Evolutionary conservation across 2,797 vertebrate species (phyloP).

Genomic region (Passerculus sandwichensis): DNA sequence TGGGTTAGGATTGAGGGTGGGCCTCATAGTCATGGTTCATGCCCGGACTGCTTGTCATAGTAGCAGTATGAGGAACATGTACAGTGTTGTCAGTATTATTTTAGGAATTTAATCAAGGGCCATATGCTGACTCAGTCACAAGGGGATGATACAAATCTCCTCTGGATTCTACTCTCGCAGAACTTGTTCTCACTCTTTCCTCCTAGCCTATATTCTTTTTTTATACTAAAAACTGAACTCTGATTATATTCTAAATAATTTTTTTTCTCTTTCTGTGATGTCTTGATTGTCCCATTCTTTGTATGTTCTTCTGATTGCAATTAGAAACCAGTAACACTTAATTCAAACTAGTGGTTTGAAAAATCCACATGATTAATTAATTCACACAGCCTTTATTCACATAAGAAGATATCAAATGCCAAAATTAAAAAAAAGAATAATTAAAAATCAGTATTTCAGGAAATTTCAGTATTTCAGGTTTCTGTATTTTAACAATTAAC

Average conservation of each 20-base stretch:
- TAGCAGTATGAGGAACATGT: neutral
- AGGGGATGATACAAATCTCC: neutral
- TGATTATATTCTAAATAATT: neutral
- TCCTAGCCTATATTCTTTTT: neutral
- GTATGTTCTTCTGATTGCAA: neutral
- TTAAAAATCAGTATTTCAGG: neutral
- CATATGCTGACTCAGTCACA: conserved; percentile 36
- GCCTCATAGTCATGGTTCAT: neutral
- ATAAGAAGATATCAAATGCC: neutral
- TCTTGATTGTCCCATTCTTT: neutral
- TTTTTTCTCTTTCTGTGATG: neutral
- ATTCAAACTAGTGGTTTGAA: neutral
- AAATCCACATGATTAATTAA: neutral
- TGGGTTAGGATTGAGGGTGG: neutral
- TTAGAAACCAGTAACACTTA: neutral
- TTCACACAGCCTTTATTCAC: neutral
- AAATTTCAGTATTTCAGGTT: neutral
- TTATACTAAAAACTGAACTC: neutral
- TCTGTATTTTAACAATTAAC: neutral
- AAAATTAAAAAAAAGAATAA: neutral
- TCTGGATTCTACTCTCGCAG: neutral
- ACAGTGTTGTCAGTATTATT: conserved; percentile 33
- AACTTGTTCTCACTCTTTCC: neutral
- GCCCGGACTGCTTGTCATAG: conserved; percentile 40
- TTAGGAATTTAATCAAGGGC: conserved; percentile 53